Evolutionary conservation across 2,797 vertebrate genomes (phyloP).

Genomic region (Poecilia gillii): DNA sequence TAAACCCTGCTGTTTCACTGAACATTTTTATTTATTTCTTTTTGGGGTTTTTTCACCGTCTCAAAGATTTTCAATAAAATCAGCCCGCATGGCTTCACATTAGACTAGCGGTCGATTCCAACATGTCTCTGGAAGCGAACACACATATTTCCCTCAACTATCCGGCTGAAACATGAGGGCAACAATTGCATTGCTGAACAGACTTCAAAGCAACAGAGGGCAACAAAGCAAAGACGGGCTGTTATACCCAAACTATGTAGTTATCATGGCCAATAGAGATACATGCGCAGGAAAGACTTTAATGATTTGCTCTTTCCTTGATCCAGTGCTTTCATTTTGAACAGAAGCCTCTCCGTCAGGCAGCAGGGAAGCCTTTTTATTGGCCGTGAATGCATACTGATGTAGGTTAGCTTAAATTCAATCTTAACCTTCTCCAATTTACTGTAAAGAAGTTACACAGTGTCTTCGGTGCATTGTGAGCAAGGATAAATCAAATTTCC

Average conservation of each 20-base stretch:
- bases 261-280: slow-evolving; percentile 46
- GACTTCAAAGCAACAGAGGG: slow-evolving; percentile 62
- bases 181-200: slow-evolving; percentile 50
- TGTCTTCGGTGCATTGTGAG: slow-evolving; percentile 25
- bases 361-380: slow-evolving; percentile 22
- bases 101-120: slow-evolving; percentile 45
- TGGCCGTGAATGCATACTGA: slow-evolving; percentile 32
- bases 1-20: slow-evolving; percentile 34
- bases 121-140: slow-evolving; percentile 58
- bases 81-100: slow-evolving; percentile 54
- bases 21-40: slow-evolving; percentile 43
- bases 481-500: slow-evolving; percentile 19
- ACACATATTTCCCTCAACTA: slow-evolving; percentile 47
- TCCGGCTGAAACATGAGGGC: slow-evolving; percentile 50
- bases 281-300: slow-evolving; percentile 34
- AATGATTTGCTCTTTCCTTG: slow-evolving; percentile 54
- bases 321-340: slow-evolving; percentile 35
- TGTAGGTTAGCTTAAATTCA: slow-evolving; percentile 55
- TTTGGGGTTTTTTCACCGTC: slow-evolving; percentile 51
- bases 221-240: slow-evolving; percentile 40
- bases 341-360: slow-evolving; percentile 16
- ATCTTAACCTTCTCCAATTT: slow-evolving; percentile 37
- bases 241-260: slow-evolving; percentile 39
- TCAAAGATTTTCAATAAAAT: slow-evolving; percentile 76
- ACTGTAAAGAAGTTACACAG: slow-evolving; percentile 13